phyloP scores from a whole-genome alignment of 1,140 invertebrate species.

The Cydia amplana region DNA sequence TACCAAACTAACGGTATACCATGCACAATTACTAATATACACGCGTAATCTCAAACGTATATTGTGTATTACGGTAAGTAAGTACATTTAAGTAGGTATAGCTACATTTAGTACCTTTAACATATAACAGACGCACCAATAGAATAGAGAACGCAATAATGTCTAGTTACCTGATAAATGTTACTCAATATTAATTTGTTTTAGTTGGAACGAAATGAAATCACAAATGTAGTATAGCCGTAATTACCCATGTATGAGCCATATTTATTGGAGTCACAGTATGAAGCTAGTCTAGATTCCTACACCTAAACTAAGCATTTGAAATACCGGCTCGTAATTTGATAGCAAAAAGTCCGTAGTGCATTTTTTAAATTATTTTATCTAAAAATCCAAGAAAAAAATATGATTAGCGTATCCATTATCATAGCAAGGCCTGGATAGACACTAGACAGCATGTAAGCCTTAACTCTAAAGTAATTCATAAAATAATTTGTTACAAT shows the following conservation, averaged over 20 bases:
- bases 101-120: conserved; percentile 33
- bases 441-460: neutral
- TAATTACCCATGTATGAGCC: conserved; percentile 12
- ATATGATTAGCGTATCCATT: neutral
- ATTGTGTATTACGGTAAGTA: conserved; percentile 49
- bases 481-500: neutral
- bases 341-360: conserved; percentile 6
- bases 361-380: conserved; percentile 9
- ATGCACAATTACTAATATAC: conserved; percentile 72
- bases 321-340: conserved; percentile 18
- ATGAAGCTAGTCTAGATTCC: conserved; percentile 19
- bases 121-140: conserved; percentile 58
- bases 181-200: neutral
- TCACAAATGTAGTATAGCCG: neutral
- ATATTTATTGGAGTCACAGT: conserved; percentile 24
- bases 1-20: conserved; percentile 73
- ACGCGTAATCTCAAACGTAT: conserved; percentile 45
- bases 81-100: conserved; percentile 36
- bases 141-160: conserved; percentile 52
- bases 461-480: neutral
- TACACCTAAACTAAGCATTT: conserved; percentile 25
- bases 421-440: neutral
- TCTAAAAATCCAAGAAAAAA: conserved; percentile 3
- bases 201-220: neutral
- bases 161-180: conserved; percentile 34